phyloP scores from a whole-genome alignment of 2,797 vertebrate species.

The Leptodactylus fallax region DNA sequence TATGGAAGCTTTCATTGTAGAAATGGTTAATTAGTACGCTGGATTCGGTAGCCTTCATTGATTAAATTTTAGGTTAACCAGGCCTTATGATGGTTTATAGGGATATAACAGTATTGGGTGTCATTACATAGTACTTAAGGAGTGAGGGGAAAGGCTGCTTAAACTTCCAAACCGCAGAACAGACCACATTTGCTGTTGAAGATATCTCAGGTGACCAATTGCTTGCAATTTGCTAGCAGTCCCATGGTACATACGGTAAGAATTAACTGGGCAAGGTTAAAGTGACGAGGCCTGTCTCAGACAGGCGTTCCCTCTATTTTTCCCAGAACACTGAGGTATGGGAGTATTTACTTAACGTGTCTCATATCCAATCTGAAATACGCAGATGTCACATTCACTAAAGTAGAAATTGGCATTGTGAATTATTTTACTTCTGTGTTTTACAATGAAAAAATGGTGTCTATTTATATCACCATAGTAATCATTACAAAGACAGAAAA shows the following conservation, averaged over 20 bases:
- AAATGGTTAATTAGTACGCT: background rate
- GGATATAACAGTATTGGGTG: constrained; percentile 14
- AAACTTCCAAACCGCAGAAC: constrained; percentile 41
- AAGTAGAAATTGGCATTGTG: background rate
- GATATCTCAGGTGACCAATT: constrained; percentile 61
- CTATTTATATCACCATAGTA: constrained; percentile 32
- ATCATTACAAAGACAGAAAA: background rate
- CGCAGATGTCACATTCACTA: constrained; percentile 44
- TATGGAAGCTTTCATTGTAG: background rate
- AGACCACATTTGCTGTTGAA: constrained; percentile 50
- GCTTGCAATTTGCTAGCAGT: constrained; percentile 48
- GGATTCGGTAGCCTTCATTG: background rate
- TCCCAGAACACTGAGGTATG: constrained; percentile 57
- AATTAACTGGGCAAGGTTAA: constrained; percentile 57
- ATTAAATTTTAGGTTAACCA: constrained; percentile 26
- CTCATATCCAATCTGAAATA: constrained; percentile 48
- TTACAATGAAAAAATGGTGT: background rate
- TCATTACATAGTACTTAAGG: constrained; percentile 18
- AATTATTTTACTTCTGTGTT: background rate
- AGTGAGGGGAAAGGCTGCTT: constrained; percentile 35
- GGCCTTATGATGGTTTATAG: constrained; percentile 19
- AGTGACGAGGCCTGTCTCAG: constrained; percentile 55
- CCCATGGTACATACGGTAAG: constrained; percentile 48
- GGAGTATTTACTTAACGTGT: constrained; percentile 59
- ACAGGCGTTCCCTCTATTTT: constrained; percentile 59